Conservation (phyloP, 2,113 vertebrate species). For the Pantherophis guttatus region DNA sequence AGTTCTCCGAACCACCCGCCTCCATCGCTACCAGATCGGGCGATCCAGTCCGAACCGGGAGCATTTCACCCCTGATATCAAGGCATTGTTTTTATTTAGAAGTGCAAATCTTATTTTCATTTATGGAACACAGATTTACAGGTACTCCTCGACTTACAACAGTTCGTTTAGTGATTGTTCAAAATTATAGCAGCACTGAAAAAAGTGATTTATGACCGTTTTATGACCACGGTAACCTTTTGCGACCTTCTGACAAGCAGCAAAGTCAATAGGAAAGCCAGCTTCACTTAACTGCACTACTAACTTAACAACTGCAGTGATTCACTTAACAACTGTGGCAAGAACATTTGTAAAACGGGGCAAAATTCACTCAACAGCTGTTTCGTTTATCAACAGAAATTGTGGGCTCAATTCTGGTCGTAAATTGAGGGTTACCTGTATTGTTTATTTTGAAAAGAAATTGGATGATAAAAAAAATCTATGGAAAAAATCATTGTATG, state of each 20-base stretch:
- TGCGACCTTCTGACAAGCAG: not conserved
- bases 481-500: not conserved
- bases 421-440: not conserved
- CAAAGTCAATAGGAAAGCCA: too few species aligned
- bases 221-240: not conserved
- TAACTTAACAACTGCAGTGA: not conserved
- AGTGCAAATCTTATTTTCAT: not conserved
- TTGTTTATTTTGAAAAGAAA: not conserved
- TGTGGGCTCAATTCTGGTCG: not conserved
- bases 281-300: not conserved
- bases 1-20: too few species aligned
- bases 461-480: not conserved
- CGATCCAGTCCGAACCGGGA: too few species aligned
- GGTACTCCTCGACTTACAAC: not conserved
- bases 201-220: not conserved
- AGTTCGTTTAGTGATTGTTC: not conserved
- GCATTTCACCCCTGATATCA: too few species aligned
- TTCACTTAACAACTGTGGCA: not conserved
- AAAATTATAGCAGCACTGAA: not conserved
- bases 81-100: too few species aligned
- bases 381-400: not conserved
- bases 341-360: not conserved
- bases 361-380: not conserved
- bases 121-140: not conserved
- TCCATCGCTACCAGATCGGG: too few species aligned